These are phyloP conservation scores for Periophthalmodon schlosseri DNA, from an alignment of 2,113 vertebrate genomes.

Conservation along the genomic window DNA sequence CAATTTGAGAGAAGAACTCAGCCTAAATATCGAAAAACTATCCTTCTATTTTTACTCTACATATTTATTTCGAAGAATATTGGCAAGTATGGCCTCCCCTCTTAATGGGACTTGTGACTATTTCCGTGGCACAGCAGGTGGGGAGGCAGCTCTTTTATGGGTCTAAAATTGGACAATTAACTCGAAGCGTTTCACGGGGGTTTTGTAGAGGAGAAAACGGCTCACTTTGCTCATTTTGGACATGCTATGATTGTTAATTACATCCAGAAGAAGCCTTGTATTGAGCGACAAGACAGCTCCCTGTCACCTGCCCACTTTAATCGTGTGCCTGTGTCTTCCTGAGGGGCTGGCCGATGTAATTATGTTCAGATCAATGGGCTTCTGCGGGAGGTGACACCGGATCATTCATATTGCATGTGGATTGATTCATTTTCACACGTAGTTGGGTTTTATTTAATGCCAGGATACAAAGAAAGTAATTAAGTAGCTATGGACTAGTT, in stretches of 20 bases:
- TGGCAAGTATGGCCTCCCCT: constrained; percentile 10
- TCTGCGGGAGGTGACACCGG: constrained; percentile 36
- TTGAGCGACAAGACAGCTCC: constrained; percentile 50
- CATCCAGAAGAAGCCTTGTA: constrained; percentile 50
- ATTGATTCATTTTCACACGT: constrained; percentile 60
- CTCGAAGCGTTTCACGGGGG: constrained; percentile 47
- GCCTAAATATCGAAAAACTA: background rate
- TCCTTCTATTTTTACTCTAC: background rate
- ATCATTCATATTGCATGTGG: constrained; percentile 63
- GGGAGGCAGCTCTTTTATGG: constrained; percentile 45
- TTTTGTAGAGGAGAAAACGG: constrained; percentile 21
- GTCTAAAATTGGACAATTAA: constrained; percentile 57
- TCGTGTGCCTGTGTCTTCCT: constrained; percentile 44
- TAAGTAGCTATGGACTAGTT: constrained; percentile 26
- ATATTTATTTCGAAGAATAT: constrained; percentile 12
- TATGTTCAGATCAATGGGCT: constrained; percentile 62
- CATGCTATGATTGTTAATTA: constrained; percentile 68
- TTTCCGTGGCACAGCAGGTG: constrained; percentile 50
- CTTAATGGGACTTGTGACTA: constrained; percentile 36
- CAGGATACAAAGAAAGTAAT: constrained; percentile 24
- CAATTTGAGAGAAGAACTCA: too few relatives aligned
- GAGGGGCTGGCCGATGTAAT: constrained; percentile 56
- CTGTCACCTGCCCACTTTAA: constrained; percentile 66
- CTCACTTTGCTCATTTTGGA: constrained; percentile 50
- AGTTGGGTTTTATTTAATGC: constrained; percentile 60